phyloP scores from a whole-genome alignment of 1,140 invertebrate species.

The Apis mellifera region Amel_HAv3.1 CM009935.2:13146501-13147000 shows the following conservation, averaged over 20 bases:
- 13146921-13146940: no score
- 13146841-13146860: no score
- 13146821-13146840: no score
- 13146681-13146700: not conserved
- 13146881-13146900: no score
- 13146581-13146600: slow-evolving; percentile 67
- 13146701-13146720: no score
- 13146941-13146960: no score
- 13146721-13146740: not conserved
- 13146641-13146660: slow-evolving; percentile 33
- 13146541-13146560: slow-evolving; percentile 76
- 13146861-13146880: no score
- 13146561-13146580: slow-evolving; percentile 77
- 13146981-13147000: no score
- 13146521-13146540: slow-evolving; percentile 75
- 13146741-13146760: not conserved
- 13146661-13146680: not conserved
- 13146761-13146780: no score
- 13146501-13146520: slow-evolving; percentile 81
- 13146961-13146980: not conserved
- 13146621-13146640: slow-evolving; percentile 70
- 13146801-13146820: not conserved
- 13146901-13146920: no score
- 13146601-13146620: slow-evolving; percentile 80
- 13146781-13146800: not conserved